Percentiles rank a stretch among this genome's conserved stretches.
Evolutionary conservation across 2,797 vertebrate genomes (phyloP).

Genomic region (Sebastes minor): DNA sequence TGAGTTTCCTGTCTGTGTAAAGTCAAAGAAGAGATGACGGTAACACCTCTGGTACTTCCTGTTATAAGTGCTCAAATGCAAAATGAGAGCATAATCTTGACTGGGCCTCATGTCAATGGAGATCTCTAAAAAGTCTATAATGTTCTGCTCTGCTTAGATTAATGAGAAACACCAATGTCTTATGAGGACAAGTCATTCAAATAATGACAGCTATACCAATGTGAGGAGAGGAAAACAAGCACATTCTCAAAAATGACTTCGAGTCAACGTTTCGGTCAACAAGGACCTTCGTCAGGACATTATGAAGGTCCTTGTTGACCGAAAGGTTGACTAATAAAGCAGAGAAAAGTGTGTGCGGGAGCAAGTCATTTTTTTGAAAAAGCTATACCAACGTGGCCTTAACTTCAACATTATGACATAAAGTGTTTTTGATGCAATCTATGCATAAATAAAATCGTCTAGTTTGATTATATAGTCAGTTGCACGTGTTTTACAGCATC

Average conservation of each 20-base stretch:
- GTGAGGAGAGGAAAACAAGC: too few species aligned
- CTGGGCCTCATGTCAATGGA: neutral
- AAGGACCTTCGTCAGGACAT: too few species aligned
- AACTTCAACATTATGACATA: neutral
- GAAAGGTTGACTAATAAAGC: too few species aligned
- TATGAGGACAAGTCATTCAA: neutral
- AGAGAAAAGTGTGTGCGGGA: too few species aligned
- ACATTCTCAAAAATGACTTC: too few species aligned
- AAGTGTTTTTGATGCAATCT: neutral
- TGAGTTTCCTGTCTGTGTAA: constrained; percentile 45
- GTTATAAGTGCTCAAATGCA: constrained; percentile 4
- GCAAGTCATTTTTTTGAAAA: too few species aligned
- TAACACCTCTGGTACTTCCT: constrained; percentile 46
- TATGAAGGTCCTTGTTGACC: too few species aligned
- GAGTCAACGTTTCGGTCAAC: too few species aligned
- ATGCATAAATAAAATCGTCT: too few species aligned
- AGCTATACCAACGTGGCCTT: neutral
- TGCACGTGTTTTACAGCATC: neutral
- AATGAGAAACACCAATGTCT: neutral
- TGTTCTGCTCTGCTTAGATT: neutral
- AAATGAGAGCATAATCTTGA: neutral
- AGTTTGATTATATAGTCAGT: neutral
- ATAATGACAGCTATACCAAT: neutral
- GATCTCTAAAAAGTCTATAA: neutral
- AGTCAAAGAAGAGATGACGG: neutral